Base-by-base conservation (phyloP, 2,888 invertebrate species). In the Blastobasis lacticolella region DNA sequence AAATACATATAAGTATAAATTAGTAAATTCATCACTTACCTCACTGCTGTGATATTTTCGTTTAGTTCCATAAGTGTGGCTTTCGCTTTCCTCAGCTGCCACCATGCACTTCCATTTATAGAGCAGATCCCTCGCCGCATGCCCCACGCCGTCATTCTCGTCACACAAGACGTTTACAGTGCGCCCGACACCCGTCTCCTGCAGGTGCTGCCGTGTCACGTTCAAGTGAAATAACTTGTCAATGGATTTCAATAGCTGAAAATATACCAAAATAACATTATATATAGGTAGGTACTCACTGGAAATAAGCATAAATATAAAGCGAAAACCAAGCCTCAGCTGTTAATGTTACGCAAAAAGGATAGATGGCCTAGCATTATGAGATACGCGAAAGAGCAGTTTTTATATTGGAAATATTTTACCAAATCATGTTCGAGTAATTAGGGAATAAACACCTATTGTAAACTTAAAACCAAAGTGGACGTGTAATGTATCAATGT, bases 141-240 rank as follows among this genome's bases (percentile, higher is more conserved):
- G 23, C 23, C 96, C 97, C 6, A 96, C 93, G 53, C 92, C 91
- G 0, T 95, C 96, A 38, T 93, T 92, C 57, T 92, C 91, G 74
- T 96, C 97, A 49, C 96, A 90, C 46, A 97, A 85, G 0, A 93
- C 91, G 82, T 97, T 97, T 0, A 98, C 95, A 1, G 96, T 95
- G 58, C 95, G 92, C 0, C 97, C 97, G 50, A 98, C 93, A 36
- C 97, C 96, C 38, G 97, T 98, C 56, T 93, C 92, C 85, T 97
- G 94, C 47, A 97, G 88, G 76, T 96, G 95, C 58, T 92, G 91
- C 7, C 96, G 93, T 53, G 92, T 94, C 55, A 97, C 93, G 51
- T 93, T 94, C 61, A 97, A 79, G 59, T 91, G 90, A 66, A 91
- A 91, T 58, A 97, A 82, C 75, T 93, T 94, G 63, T 91, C 90